These are phyloP conservation scores for Keiferia lycopersicella DNA, from an alignment of 2,888 invertebrate genomes.

Conservation along the genomic window DNA sequence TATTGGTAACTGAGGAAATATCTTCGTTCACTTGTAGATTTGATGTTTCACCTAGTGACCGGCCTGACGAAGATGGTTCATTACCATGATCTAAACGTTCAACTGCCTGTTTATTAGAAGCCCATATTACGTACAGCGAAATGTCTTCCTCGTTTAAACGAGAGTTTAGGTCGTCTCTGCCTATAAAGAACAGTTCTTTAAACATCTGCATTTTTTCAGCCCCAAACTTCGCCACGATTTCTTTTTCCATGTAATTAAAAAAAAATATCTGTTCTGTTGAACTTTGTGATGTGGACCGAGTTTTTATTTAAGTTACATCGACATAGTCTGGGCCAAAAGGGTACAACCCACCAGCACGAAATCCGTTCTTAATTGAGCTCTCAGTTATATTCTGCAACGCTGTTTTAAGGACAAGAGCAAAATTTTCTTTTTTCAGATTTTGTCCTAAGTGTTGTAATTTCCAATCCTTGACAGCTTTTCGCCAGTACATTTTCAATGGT, in stretches of 20 bases:
- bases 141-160: constrained; percentile 30
- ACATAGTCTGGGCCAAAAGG: constrained; percentile 41
- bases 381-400: constrained; percentile 31
- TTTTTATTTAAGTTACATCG: constrained; percentile 37
- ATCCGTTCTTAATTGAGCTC: constrained; percentile 38
- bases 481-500: constrained; percentile 37
- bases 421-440: constrained; percentile 36
- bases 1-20: constrained; percentile 3
- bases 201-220: constrained; percentile 35
- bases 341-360: constrained; percentile 36
- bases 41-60: not conserved
- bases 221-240: constrained; percentile 33
- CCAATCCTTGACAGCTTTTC: constrained; percentile 35
- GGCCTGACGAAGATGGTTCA: not conserved
- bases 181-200: constrained; percentile 35
- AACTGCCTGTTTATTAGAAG: constrained; percentile 33
- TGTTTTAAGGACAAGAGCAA: constrained; percentile 36
- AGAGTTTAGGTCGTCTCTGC: constrained; percentile 29
- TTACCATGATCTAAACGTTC: constrained; percentile 18
- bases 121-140: constrained; percentile 36
- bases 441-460: constrained; percentile 34
- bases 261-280: constrained; percentile 30
- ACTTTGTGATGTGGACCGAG: constrained; percentile 27
- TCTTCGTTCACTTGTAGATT: constrained; percentile 2
- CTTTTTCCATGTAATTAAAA: constrained; percentile 34